A percentile compares a stretch with the other conserved stretches of the same genome.
phyloP scores from a whole-genome alignment of 2,888 invertebrate species.

The Flexamia atlantica region DNA sequence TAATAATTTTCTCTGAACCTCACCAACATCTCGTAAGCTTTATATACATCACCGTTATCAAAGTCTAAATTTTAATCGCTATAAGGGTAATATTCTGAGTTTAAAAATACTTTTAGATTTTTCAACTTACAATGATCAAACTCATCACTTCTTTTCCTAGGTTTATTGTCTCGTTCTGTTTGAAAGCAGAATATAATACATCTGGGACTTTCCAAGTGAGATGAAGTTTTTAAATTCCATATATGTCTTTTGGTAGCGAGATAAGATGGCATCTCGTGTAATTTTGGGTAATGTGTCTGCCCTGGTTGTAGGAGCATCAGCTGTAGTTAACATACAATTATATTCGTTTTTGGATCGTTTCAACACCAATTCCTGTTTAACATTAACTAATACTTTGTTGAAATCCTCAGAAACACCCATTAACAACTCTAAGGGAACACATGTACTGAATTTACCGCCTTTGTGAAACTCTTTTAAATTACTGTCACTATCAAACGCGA shows the following conservation, averaged over 20 bases:
- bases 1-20: too few species aligned
- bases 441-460: neutral
- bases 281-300: neutral
- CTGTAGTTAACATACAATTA: neutral
- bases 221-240: neutral
- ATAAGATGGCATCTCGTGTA: neutral
- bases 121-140: slow-evolving; percentile 14
- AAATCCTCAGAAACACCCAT: slow-evolving; percentile 15
- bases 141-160: neutral
- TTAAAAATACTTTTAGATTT: slow-evolving; percentile 7
- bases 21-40: neutral
- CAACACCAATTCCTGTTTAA: slow-evolving; percentile 6
- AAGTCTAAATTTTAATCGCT: neutral
- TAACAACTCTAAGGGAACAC: neutral
- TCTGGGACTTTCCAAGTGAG: neutral
- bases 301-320: neutral
- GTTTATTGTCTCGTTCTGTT: neutral
- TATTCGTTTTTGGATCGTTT: neutral
- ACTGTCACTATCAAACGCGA: neutral
- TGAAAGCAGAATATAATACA: slow-evolving; percentile 9
- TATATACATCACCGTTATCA: neutral
- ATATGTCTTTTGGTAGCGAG: neutral
- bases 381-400: neutral
- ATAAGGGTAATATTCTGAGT: neutral
- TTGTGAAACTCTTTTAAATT: neutral